phyloP scores from a whole-genome alignment of 2,888 invertebrate genomes.

The Oegoconia quadripuncta region DNA sequence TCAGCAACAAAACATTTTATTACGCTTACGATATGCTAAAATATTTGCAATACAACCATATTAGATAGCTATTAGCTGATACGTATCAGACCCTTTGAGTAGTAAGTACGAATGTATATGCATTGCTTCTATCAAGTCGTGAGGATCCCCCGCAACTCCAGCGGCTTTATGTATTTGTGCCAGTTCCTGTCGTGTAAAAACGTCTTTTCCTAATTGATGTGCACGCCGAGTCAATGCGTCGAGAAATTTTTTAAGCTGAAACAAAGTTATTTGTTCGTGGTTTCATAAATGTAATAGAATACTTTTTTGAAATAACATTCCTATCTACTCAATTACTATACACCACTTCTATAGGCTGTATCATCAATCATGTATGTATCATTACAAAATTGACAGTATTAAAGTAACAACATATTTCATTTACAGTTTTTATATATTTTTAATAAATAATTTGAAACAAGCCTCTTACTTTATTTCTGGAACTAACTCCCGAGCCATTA shows the following conservation, averaged over 20 bases:
- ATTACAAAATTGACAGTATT: no score
- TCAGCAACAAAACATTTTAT: no score
- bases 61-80: conserved; percentile 76
- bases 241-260: conserved; percentile 85
- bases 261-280: conserved; percentile 20
- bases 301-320: no score
- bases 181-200: conserved; percentile 88
- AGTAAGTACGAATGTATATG: conserved; percentile 92
- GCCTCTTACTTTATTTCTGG: conserved; percentile 78
- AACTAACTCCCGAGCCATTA: conserved; percentile 86
- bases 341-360: no score
- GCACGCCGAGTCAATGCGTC: conserved; percentile 82
- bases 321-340: no score
- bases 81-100: conserved; percentile 87
- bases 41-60: not conserved
- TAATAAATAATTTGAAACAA: no score
- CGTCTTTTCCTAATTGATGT: conserved; percentile 81
- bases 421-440: no score
- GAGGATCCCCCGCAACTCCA: conserved; percentile 83
- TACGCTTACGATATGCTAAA: not conserved
- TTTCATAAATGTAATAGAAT: conserved; percentile 2
- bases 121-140: conserved; percentile 85
- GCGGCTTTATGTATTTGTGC: conserved; percentile 83
- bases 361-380: no score
- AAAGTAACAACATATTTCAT: no score